phyloP scores from a whole-genome alignment of 2,888 invertebrate species.

The Nomada flava region DNA sequence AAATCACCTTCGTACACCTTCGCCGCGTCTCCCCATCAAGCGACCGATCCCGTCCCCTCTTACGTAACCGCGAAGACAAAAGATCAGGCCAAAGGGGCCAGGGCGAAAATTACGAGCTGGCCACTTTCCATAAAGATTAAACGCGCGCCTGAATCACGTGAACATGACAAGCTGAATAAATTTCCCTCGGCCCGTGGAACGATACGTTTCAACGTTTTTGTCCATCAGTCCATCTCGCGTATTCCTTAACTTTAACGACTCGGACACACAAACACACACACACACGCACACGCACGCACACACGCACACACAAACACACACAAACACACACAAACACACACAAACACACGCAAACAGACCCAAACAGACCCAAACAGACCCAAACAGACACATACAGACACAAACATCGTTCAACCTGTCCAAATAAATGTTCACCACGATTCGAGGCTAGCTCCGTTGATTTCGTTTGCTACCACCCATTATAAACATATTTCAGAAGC shows the following conservation, averaged over 20 bases:
- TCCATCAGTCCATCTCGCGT: slow-evolving; percentile 9
- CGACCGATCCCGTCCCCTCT: not conserved
- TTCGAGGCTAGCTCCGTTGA: slow-evolving; percentile 9
- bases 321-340: too few species aligned
- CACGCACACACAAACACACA: too few species aligned
- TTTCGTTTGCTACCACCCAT: slow-evolving; percentile 48
- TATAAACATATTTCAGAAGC: slow-evolving; percentile 60
- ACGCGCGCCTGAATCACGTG: slow-evolving; percentile 1
- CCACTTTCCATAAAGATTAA: slow-evolving; percentile 14
- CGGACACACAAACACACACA: not conserved
- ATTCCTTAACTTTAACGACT: slow-evolving; percentile 14
- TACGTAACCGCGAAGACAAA: slow-evolving; percentile 15
- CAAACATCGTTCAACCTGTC: slow-evolving; percentile 15
- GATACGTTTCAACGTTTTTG: slow-evolving; percentile 8
- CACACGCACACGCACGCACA: too few species aligned
- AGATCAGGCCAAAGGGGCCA: not conserved
- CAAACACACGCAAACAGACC: too few species aligned
- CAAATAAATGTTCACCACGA: slow-evolving; percentile 40
- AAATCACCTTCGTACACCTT: not conserved
- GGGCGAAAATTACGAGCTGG: slow-evolving; percentile 29
- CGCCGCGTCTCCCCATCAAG: not conserved
- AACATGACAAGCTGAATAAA: slow-evolving; percentile 14
- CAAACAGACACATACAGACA: too few species aligned
- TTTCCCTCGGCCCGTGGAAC: not conserved
- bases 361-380: too few species aligned